phyloP scores from a whole-genome alignment of 1,140 invertebrate species.

The Diachasmimorpha longicaudata region DNA sequence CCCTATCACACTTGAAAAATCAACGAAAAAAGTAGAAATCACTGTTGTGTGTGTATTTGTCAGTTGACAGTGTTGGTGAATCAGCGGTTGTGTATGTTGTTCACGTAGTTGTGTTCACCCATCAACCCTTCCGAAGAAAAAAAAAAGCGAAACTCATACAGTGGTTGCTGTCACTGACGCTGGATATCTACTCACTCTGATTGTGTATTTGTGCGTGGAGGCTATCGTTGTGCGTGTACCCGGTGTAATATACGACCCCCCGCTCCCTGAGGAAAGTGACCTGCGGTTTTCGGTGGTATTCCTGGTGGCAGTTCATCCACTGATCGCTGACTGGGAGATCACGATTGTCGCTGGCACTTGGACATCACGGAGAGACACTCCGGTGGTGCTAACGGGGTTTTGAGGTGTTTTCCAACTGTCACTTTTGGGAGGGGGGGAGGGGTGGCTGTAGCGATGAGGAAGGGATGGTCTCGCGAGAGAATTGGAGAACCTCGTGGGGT shows the following conservation, averaged over 20 bases:
- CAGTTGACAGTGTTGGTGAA: not conserved
- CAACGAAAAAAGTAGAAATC: not conserved
- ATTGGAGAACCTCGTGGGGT: not conserved
- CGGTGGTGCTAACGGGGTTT: not conserved
- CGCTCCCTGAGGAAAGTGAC: too few relatives aligned
- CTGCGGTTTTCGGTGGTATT: conserved; percentile 29
- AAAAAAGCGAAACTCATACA: too few relatives aligned
- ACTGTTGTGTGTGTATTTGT: not conserved
- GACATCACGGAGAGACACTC: not conserved
- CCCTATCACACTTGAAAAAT: not conserved
- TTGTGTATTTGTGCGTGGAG: not conserved
- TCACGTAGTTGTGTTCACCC: too few relatives aligned
- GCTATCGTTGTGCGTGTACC: not conserved
- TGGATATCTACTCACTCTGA: not conserved
- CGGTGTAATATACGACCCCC: conserved; percentile 1
- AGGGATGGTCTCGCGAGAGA: not conserved
- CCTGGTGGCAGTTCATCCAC: conserved; percentile 23
- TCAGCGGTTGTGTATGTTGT: too few relatives aligned
- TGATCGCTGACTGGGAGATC: conserved; percentile 18
- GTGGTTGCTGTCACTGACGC: not conserved
- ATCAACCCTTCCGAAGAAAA: too few relatives aligned
- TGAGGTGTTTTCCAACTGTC: not conserved
- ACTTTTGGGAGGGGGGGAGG: too few relatives aligned
- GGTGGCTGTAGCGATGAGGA: too few relatives aligned
- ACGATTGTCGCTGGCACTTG: not conserved